These are phyloP conservation scores for Dicaeum eximium DNA, from an alignment of 2,113 vertebrate genomes.

Conservation along the genomic window DNA sequence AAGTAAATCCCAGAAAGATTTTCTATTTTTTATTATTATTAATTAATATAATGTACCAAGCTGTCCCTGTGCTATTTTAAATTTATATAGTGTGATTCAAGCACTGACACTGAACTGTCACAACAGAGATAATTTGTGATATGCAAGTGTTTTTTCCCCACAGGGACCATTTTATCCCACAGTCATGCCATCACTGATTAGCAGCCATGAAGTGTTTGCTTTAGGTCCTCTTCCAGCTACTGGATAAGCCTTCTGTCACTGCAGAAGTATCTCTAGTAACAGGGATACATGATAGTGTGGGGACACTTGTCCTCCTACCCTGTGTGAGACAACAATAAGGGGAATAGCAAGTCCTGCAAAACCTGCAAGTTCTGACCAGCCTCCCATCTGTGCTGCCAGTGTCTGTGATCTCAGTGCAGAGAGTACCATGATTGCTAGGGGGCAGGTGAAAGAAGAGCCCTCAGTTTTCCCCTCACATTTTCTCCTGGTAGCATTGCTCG, in stretches of 20 bases:
- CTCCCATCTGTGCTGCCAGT: background rate
- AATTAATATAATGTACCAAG: background rate
- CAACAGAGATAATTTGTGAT: constrained; percentile 11
- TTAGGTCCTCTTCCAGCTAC: background rate
- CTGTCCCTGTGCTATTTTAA: background rate
- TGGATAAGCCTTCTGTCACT: background rate
- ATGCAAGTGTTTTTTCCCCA: background rate
- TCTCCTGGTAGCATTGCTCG: background rate
- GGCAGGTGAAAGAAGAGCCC: background rate
- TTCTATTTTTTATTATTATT: background rate
- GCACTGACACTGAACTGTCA: background rate
- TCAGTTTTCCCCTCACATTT: background rate
- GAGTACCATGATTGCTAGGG: background rate
- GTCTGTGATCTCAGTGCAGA: background rate
- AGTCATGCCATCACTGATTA: background rate
- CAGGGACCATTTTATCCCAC: background rate
- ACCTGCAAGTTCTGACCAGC: background rate
- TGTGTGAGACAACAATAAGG: background rate
- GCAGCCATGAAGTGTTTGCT: background rate
- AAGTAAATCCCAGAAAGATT: background rate
- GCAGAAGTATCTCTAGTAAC: background rate
- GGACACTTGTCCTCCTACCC: background rate
- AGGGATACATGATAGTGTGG: background rate
- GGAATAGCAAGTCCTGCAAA: background rate
- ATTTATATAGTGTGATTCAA: background rate